Base-by-base conservation (phyloP, 2,113 vertebrate genomes). In the Bujurquina vittata region DNA sequence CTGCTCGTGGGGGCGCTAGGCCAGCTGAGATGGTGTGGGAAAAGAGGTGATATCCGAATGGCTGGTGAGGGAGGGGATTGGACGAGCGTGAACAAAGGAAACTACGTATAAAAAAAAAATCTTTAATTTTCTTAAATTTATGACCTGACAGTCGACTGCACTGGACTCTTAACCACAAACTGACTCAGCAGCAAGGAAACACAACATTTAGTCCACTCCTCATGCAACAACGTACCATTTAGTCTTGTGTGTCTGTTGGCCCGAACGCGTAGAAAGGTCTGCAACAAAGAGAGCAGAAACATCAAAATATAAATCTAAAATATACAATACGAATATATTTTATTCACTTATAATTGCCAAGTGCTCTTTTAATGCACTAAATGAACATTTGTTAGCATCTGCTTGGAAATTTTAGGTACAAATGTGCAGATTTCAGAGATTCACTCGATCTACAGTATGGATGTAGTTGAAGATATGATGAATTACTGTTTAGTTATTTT, bases 241-340 rank as follows among this genome's bases (percentile, higher is more conserved):
- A 99, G 96, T 91, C 98, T 94, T 23, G 98, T 98, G 93, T 99
- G 98, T 94, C 98, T 96, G 94, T 99, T 99, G 90, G 98, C 96
- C 91, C 97, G 95, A 85, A 99, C 97, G 91, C 98, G 96, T 84
- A 99, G 94, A 89, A 99, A 99, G 31, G 97, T 99, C 98, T 99
- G 94, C 55, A 84, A 89, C 60, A 89, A 18, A 17, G 7, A 31
- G 33, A 56, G 17, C 1, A 20, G 10, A 7, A 26, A 29, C 35
- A 29, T 46, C 55, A 35, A 46, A 46, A 5, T 23, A 4, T 26
- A 3, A 26, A 26, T 26, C 2, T 26, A 26, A 26, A 26, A 26
- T 26, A 26, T 26, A 26, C 2, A 26, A 26, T 26, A 26, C 26
- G 3, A 26, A 26, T 26, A 26, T 26, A 26, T 43, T 43, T 46